Evolutionary conservation across 1,140 invertebrate genomes (phyloP).

Genomic region (Physella acuta): DNA sequence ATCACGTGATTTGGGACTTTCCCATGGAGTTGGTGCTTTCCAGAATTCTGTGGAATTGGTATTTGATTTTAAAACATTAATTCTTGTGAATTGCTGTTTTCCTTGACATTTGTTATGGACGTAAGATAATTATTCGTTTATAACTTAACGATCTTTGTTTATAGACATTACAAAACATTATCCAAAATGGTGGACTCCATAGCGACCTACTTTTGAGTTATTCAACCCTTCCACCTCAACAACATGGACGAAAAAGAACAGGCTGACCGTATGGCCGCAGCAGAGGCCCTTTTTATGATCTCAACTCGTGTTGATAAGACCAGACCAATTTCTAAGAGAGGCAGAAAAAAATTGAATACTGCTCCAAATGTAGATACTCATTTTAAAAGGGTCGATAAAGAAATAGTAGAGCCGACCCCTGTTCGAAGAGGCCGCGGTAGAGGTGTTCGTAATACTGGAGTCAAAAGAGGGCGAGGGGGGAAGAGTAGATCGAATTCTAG

Average conservation of each 20-base stretch:
- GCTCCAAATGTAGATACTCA: background rate
- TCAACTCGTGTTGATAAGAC: conserved; percentile 15
- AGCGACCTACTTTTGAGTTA: conserved; percentile 22
- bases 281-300: conserved; percentile 30
- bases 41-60: conserved; percentile 15
- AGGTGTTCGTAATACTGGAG: background rate
- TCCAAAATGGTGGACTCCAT: conserved; percentile 20
- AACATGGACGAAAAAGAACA: conserved; percentile 34
- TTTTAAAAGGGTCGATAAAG: background rate
- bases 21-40: conserved; percentile 33
- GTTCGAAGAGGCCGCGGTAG: background rate
- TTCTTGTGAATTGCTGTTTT: conserved; percentile 12
- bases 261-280: conserved; percentile 30
- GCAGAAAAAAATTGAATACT: conserved; percentile 5
- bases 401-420: no score
- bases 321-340: background rate
- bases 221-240: conserved; percentile 4
- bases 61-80: background rate
- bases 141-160: background rate
- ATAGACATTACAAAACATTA: conserved; percentile 5
- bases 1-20: conserved; percentile 35
- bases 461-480: background rate
- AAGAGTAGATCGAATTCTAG: background rate
- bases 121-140: background rate
- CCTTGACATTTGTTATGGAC: conserved; percentile 12